Base-by-base conservation (phyloP, 2,888 invertebrate genomes). In the Oligia latruncula region DNA sequence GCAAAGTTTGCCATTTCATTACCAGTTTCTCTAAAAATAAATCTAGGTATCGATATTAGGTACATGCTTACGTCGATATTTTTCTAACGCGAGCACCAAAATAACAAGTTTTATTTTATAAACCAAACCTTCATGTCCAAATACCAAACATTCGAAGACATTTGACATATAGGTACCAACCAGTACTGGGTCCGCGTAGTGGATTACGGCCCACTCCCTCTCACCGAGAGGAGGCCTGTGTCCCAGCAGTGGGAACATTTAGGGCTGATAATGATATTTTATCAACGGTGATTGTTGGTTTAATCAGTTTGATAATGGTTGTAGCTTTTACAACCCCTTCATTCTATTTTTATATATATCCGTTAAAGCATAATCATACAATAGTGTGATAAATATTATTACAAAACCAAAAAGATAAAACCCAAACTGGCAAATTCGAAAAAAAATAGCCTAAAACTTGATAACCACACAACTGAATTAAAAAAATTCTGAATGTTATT, bases 21-120 rank as follows among this genome's bases (percentile, higher is more conserved):
- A 46, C 84, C 58, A 60, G 81, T 81, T 60, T 60, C 5, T 77
- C 43, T 71, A 83, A 43, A 83, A 60, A 66, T 81, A 60, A 75
- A 35, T 29, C 29, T 29, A 29, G 29, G 29, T 29, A 40, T 40
- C 40, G 40, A 40, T 40, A 40, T 71, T 29, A 29, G 29, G 29
- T 46, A 17, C 9, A 2, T 62, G 9, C 0, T 17, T 9, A 62
- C 2, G 2, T 64, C 29, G 0, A 17, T 52, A 60, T 46, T 55
- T 52, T 71, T 35, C 5, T n/a, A 35, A 43, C 17, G 17, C 9
- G 1, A 52, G 0, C 8, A 65, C 6, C 23, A 58, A 55, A 40
- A n/a, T 17, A 35, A 11, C 23, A 20, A 23, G 29, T 66, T 60
- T 73, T 49, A 65, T 43, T 73, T n/a, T 23, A 23, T 3, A 23